These are phyloP conservation scores for Argyrosomus japonicus DNA, from an alignment of 2,113 vertebrate genomes.

Conservation along the genomic window DNA sequence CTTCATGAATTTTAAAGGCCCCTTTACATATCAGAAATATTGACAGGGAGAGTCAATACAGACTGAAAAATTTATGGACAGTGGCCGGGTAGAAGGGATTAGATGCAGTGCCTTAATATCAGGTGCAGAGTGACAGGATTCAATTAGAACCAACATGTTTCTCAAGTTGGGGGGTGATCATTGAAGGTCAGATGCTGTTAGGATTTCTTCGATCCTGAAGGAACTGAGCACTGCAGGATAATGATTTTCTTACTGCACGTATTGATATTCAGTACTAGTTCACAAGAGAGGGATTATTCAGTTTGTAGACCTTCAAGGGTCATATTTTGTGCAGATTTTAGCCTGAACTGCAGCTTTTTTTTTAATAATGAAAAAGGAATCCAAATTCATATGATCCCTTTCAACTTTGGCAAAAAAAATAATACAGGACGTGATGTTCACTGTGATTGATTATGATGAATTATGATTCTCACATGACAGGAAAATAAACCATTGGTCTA, in stretches of 20 bases:
- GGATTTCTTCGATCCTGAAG: constrained; percentile 43
- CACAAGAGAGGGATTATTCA: constrained; percentile 30
- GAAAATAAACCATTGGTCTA: neutral
- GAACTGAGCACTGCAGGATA: constrained; percentile 23
- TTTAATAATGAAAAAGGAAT: neutral
- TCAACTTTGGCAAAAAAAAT: neutral
- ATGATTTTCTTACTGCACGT: constrained; percentile 35
- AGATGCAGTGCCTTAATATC: constrained; percentile 28
- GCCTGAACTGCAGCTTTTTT: neutral
- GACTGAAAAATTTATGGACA: constrained; percentile 60
- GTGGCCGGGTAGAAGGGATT: constrained; percentile 17
- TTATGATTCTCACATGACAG: neutral
- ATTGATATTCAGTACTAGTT: constrained; percentile 47
- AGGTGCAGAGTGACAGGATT: constrained; percentile 57
- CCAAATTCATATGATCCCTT: neutral
- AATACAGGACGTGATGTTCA: neutral
- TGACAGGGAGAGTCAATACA: constrained; percentile 59
- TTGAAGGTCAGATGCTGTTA: constrained; percentile 58
- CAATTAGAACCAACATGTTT: constrained; percentile 55
- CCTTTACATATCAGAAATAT: constrained; percentile 62
- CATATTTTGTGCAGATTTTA: constrained; percentile 1
- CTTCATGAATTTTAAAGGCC: constrained; percentile 64
- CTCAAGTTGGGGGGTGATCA: constrained; percentile 38
- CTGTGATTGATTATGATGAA: neutral
- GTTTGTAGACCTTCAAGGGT: constrained; percentile 10